phyloP scores from a whole-genome alignment of 2,113 vertebrate genomes.

The Dolichallabes microphthalmus region DNA sequence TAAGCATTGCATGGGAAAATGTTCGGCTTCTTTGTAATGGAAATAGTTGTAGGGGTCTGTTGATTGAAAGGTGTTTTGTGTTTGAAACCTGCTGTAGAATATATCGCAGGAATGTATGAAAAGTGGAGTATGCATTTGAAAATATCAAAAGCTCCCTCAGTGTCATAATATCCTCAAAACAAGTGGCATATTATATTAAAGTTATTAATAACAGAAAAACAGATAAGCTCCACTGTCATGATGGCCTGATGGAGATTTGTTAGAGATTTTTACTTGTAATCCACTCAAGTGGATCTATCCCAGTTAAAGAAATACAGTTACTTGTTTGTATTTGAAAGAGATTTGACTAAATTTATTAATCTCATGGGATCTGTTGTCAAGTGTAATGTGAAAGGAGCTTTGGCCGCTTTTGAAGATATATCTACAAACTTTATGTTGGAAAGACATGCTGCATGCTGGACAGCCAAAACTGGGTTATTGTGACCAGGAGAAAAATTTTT shows the following conservation, averaged over 20 bases:
- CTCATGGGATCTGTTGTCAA: conserved; percentile 14
- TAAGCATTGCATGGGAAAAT: not conserved
- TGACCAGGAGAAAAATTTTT: conserved; percentile 11
- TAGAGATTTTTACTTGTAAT: not conserved
- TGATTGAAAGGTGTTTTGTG: not conserved
- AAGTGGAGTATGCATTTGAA: not conserved
- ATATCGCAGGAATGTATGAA: not conserved
- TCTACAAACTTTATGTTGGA: conserved; percentile 39
- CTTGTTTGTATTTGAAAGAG: conserved; percentile 33
- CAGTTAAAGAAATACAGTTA: conserved; percentile 1
- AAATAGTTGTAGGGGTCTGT: not conserved
- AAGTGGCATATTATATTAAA: not conserved
- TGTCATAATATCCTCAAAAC: not conserved
- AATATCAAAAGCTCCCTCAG: not conserved
- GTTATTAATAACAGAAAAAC: not conserved
- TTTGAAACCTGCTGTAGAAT: not conserved
- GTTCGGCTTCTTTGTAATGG: not conserved
- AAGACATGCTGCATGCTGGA: not conserved
- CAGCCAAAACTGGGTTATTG: conserved; percentile 1
- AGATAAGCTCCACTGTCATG: not conserved
- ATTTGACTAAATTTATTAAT: conserved; percentile 35
- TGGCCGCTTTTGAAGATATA: conserved; percentile 25
- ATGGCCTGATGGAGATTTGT: not conserved
- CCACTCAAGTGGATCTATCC: conserved; percentile 18
- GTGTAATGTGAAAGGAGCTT: conserved; percentile 26